Percentiles rank a stretch among this genome's conserved stretches.
Evolutionary conservation across 2,888 invertebrate genomes (phyloP).

Genomic region (Phasia obesa): DNA sequence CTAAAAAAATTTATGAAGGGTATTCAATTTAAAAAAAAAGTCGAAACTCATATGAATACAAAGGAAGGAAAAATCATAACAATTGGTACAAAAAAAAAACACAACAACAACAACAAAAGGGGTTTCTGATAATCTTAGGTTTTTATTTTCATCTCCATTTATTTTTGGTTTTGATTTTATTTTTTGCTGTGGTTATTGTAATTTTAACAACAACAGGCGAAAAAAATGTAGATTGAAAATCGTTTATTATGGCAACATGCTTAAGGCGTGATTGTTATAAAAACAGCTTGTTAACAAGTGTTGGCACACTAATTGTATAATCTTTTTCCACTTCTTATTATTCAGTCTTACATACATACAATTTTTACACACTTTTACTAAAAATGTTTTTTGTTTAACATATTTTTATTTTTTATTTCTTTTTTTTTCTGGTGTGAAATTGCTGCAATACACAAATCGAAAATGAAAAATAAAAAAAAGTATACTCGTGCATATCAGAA

Average conservation of each 20-base stretch:
- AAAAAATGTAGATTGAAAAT: slow-evolving; percentile 64
- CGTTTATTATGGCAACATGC: slow-evolving; percentile 72
- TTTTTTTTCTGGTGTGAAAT: slow-evolving; percentile 15
- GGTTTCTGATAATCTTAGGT: slow-evolving; percentile 56
- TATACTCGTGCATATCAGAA: slow-evolving; percentile 25
- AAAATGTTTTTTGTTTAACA: slow-evolving; percentile 1
- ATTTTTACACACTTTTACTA: slow-evolving; percentile 51
- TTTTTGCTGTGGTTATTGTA: slow-evolving; percentile 27
- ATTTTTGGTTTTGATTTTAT: slow-evolving; percentile 4
- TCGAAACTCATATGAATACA: slow-evolving; percentile 67
- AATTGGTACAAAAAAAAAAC: slow-evolving; percentile 43
- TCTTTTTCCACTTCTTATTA: slow-evolving; percentile 55
- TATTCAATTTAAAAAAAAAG: slow-evolving; percentile 33
- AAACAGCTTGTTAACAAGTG: slow-evolving; percentile 80
- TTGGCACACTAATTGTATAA: slow-evolving; percentile 80
- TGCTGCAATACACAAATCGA: slow-evolving; percentile 47
- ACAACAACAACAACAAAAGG: slow-evolving; percentile 18
- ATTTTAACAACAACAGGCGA: slow-evolving; percentile 35
- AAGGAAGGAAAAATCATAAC: slow-evolving; percentile 64
- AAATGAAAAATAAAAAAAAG: no score
- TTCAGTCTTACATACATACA: slow-evolving; percentile 38
- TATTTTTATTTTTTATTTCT: not conserved
- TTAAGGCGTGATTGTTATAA: slow-evolving; percentile 77
- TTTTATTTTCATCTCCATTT: slow-evolving; percentile 41
- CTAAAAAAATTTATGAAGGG: slow-evolving; percentile 6